phyloP scores from a whole-genome alignment of 2,113 vertebrate genomes.

The Furnarius figulus region DNA sequence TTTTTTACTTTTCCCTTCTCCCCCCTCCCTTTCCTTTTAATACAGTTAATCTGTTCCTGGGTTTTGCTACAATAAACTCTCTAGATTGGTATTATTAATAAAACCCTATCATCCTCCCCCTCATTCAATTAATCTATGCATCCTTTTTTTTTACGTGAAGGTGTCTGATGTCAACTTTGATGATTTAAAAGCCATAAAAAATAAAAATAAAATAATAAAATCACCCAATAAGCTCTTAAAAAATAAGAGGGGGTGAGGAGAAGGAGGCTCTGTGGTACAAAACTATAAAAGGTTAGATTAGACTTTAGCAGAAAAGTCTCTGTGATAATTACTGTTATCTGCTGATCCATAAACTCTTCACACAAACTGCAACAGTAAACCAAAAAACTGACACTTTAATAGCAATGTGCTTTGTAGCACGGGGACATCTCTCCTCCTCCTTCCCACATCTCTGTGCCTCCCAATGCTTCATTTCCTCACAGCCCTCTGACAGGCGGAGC shows the following conservation, averaged over 20 bases:
- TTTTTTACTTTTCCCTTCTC: neutral
- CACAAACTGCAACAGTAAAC: constrained; percentile 75
- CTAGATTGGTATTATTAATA: constrained; percentile 61
- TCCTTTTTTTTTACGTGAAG: constrained; percentile 3
- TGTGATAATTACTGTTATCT: constrained; percentile 78
- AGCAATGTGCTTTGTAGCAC: constrained; percentile 34
- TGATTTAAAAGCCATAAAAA: constrained; percentile 61
- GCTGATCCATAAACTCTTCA: constrained; percentile 77
- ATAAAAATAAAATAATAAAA: constrained; percentile 49
- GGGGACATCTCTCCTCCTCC: constrained; percentile 34
- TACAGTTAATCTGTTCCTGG: neutral
- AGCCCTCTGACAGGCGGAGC: constrained; percentile 57
- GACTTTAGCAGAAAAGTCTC: constrained; percentile 64
- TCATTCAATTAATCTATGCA: constrained; percentile 57
- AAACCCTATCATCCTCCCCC: constrained; percentile 12
- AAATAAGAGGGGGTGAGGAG: neutral
- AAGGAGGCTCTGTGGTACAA: constrained; percentile 28
- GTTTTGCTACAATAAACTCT: constrained; percentile 54
- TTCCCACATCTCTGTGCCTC: constrained; percentile 24
- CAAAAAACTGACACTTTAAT: constrained; percentile 76
- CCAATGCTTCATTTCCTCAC: constrained; percentile 44
- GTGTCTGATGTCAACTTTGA: constrained; percentile 27
- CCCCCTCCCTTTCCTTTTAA: neutral
- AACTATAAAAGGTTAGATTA: constrained; percentile 77
- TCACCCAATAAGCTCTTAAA: constrained; percentile 57